phyloP scores from a whole-genome alignment of 2,888 invertebrate species.

The Metacarcinus magister region DNA sequence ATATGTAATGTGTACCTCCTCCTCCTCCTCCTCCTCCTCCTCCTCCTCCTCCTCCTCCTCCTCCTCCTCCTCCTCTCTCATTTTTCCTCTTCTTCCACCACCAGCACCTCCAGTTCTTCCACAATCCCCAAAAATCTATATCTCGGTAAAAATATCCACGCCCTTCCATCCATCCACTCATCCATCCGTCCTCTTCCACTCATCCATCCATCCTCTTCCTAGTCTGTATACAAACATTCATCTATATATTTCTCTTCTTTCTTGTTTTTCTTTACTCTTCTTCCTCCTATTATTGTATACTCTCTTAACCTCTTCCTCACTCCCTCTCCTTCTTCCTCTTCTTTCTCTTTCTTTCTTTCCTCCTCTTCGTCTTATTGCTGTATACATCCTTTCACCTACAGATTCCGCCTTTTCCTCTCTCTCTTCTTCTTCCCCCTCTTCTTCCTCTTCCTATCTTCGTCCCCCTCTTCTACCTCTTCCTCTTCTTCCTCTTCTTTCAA shows the following conservation, averaged over 20 bases:
- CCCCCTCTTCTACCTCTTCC: not conserved
- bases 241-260: no score
- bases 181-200: not conserved
- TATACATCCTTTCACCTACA: no score
- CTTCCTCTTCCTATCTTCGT: not conserved
- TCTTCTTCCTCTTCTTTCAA: not conserved
- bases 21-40: constrained; percentile 15
- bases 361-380: not conserved
- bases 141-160: not conserved
- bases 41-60: not conserved
- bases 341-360: not conserved
- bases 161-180: not conserved
- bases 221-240: no score
- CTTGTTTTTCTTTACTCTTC: no score
- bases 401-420: not conserved
- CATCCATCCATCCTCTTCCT: not conserved
- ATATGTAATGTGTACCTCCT: not conserved
- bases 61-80: not conserved
- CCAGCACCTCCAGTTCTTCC: not conserved
- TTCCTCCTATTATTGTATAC: no score
- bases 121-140: no score
- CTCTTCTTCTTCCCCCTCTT: not conserved
- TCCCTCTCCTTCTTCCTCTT: not conserved
- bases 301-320: no score
- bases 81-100: not conserved